Evolutionary conservation across 92 coral and sea anemone genomes (phyloP).

Genomic region (Phymanthus crucifer): DNA sequence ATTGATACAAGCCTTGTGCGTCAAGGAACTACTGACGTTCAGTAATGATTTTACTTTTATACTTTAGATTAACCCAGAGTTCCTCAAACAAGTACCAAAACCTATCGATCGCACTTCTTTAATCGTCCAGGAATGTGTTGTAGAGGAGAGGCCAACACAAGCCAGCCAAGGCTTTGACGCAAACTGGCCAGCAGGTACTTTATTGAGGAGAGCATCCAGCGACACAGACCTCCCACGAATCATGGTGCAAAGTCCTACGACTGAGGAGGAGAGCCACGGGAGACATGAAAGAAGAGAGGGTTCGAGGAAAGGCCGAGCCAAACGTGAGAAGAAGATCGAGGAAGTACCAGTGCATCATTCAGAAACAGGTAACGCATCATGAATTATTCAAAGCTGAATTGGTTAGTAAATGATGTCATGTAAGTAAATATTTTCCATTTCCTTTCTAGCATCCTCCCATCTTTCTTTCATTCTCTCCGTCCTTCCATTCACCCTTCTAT

Average conservation of each 20-base stretch:
- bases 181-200: slow-evolving; percentile 4
- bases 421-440: too few relatives aligned
- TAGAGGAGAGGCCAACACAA: neutral
- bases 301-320: neutral
- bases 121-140: slow-evolving; percentile 1
- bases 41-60: neutral
- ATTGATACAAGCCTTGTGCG: too few relatives aligned
- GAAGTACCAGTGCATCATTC: slow-evolving; percentile 19
- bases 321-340: neutral
- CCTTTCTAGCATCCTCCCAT: too few relatives aligned
- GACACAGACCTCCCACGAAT: slow-evolving; percentile 69
- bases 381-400: neutral
- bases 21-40: too few relatives aligned
- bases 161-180: neutral
- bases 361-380: slow-evolving; percentile 63
- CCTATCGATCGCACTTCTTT: neutral
- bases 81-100: slow-evolving; percentile 28
- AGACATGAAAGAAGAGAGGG: neutral
- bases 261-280: slow-evolving; percentile 59
- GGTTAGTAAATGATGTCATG: neutral
- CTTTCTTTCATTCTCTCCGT: too few relatives aligned
- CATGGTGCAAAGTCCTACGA: slow-evolving; percentile 80
- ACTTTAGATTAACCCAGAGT: slow-evolving; percentile 36
- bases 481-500: too few relatives aligned
- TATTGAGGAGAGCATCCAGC: slow-evolving; percentile 39